phyloP scores from a whole-genome alignment of 2,888 invertebrate species.

The Teinopalpus imperialis region DNA sequence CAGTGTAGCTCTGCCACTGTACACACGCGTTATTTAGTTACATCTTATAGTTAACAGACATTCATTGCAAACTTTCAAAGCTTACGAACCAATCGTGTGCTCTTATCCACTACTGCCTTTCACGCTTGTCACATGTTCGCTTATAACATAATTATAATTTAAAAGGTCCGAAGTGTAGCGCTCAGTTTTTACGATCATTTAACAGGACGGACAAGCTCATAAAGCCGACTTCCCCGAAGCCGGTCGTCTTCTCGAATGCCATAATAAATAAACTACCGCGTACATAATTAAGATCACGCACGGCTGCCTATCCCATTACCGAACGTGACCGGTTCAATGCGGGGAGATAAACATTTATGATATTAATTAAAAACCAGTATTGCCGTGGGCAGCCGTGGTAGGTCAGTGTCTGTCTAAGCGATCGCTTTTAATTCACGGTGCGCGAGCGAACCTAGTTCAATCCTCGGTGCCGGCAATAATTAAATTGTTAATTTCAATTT shows the following conservation, averaged over 20 bases:
- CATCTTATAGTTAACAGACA: too few species aligned
- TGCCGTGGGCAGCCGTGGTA: not conserved
- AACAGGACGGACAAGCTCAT: not conserved
- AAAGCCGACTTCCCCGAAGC: slow-evolving; percentile 4
- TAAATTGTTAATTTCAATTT: too few species aligned
- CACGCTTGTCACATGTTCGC: not conserved
- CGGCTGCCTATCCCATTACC: slow-evolving; percentile 2
- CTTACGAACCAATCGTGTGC: too few species aligned
- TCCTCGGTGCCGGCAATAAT: too few species aligned
- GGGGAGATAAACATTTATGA: slow-evolving; percentile 21
- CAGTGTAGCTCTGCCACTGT: too few species aligned
- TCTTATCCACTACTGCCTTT: too few species aligned
- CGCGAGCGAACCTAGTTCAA: too few species aligned
- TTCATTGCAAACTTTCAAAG: too few species aligned
- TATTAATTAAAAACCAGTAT: slow-evolving; percentile 21
- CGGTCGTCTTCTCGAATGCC: not conserved
- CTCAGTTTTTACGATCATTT: slow-evolving; percentile 1
- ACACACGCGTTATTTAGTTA: too few species aligned
- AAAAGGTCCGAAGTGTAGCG: not conserved
- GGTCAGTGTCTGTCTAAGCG: too few species aligned
- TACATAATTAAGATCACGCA: slow-evolving; percentile 11
- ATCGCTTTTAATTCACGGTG: too few species aligned
- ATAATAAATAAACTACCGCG: slow-evolving; percentile 9
- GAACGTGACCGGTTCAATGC: slow-evolving; percentile 17
- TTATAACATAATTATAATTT: slow-evolving; percentile 2